Evolutionary conservation across 2,888 invertebrate species (phyloP).

Genomic region (Cephus pulcher): DNA sequence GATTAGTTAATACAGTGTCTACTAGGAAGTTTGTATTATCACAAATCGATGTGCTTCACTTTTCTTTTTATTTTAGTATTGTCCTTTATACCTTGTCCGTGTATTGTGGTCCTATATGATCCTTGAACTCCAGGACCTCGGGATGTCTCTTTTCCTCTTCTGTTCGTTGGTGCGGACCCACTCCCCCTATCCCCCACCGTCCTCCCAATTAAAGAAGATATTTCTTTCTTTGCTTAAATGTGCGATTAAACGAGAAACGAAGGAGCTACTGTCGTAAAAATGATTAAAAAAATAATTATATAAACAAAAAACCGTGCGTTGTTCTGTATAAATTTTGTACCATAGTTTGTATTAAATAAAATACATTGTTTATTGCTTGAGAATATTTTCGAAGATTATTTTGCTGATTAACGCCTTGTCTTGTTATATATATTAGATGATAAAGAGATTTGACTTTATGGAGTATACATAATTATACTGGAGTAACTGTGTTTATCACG

Average conservation of each 20-base stretch:
- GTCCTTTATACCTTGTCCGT: constrained; percentile 20
- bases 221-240: constrained; percentile 42
- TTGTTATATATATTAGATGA: background rate
- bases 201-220: background rate
- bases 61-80: constrained; percentile 28
- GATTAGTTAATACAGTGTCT: constrained; percentile 53
- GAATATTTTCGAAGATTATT: constrained; percentile 35
- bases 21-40: constrained; percentile 54
- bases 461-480: background rate
- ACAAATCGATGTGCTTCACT: constrained; percentile 55
- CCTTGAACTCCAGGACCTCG: background rate
- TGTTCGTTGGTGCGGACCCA: background rate
- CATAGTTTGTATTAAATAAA: constrained; percentile 72
- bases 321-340: constrained; percentile 72
- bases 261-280: constrained; percentile 47
- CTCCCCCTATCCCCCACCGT: background rate
- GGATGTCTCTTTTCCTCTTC: constrained; percentile 7
- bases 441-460: background rate
- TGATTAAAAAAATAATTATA: constrained; percentile 59
- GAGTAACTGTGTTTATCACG: too few species aligned
- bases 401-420: constrained; percentile 15
- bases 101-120: constrained; percentile 19
- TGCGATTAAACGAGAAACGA: constrained; percentile 48
- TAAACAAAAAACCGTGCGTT: constrained; percentile 52
- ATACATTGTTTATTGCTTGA: constrained; percentile 69